Evolutionary conservation across 2,797 vertebrate genomes (phyloP), one percentile per base, ranked within the genome.

Genomic region (Momotus momota): DNA sequence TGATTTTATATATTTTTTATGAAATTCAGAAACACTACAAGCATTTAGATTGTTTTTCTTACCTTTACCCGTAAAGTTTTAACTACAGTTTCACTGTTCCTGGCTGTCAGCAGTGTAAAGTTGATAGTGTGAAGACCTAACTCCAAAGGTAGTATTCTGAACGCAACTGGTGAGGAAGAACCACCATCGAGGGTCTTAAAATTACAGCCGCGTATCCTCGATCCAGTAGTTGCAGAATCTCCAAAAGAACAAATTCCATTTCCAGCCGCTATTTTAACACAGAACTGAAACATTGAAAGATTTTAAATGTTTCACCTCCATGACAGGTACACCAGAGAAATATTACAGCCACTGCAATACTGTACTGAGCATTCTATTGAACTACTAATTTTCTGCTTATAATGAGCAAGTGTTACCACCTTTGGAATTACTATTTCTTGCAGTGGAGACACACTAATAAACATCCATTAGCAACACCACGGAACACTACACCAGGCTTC

Each of bases 61-160:
- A 99, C 99, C 99, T 99, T 97, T 4, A 99, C 99, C 41, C 97
- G 97, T 12, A 99, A 97, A 16, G 93, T 98, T 98, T 99, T 99
- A 58, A 98, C 93, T 35, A 99, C 46, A 20, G 91, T 93, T 93
- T 99, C 99, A 11, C 5, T 90, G 45, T 91, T 91, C 2, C 22
- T 0, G 0, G 3, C 20, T 10, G 97, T 98, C 52, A 61, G 92
- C 80, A 99, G 70, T 1, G 98, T 98, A 46, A 99, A 99, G 95
- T 96, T 99, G 93, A 99, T 94, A 1, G 88, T 97, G 97, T 99
- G 99, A 29, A 98, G 97, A 12, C 99, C 99, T 1, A 97, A 27
- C 85, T 99, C 98, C 96, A 99, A 94, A 1, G 98, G 99, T 93
- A 99, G 98, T 45, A 99, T 90, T 11, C 91, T 98, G 95, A 99